A percentile compares a stretch with the other conserved stretches of the same genome.
Conservation (phyloP, 2,888 invertebrate genomes). For the Allygus modestus region DNA sequence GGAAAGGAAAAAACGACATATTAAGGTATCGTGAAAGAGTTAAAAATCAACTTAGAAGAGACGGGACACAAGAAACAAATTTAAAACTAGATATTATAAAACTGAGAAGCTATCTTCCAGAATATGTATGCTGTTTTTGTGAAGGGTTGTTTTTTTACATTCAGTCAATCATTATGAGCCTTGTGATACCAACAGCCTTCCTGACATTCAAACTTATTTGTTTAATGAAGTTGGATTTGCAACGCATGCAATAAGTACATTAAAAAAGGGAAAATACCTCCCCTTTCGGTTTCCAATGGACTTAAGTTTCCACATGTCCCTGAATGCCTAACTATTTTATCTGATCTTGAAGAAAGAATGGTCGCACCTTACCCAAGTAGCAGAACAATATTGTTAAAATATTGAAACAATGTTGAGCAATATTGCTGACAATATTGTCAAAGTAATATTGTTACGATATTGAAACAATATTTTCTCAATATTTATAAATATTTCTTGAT, state of each 20-base stretch:
- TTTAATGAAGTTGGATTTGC: neutral
- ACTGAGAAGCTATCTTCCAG: neutral
- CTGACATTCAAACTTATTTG: neutral
- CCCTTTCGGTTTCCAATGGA: slow-evolving; percentile 50
- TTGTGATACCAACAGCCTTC: neutral
- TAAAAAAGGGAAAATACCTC: slow-evolving; percentile 33
- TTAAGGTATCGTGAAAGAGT: no score
- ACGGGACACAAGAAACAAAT: no score
- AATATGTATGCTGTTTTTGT: neutral
- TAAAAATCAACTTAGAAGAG: no score
- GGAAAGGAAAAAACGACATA: no score
- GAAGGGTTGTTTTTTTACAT: neutral
- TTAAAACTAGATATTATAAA: neutral
- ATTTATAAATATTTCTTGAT: no score
- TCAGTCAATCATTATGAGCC: neutral
- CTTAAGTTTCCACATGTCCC: slow-evolving; percentile 68
- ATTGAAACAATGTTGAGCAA: no score
- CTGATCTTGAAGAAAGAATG: slow-evolving; percentile 72
- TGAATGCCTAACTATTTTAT: slow-evolving; percentile 68
- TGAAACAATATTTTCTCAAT: no score
- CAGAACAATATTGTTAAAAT: no score
- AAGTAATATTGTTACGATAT: no score
- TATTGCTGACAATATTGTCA: no score
- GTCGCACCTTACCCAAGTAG: slow-evolving; percentile 72
- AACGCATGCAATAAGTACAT: slow-evolving; percentile 35